phyloP scores from a whole-genome alignment of 2,888 invertebrate genomes.

The Apamea sordens region DNA sequence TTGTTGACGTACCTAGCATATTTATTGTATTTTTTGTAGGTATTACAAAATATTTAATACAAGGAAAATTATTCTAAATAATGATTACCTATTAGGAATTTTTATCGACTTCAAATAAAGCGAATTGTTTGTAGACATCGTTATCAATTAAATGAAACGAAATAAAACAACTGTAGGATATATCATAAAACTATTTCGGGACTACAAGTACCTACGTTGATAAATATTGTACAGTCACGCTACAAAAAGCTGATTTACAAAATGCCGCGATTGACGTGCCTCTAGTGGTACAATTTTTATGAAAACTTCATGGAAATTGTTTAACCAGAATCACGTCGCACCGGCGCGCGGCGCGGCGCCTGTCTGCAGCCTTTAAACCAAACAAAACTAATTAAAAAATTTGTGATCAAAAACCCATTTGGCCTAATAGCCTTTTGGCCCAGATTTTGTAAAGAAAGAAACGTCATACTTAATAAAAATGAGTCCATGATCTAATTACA shows the following conservation, averaged over 20 bases:
- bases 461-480: constrained; percentile 27
- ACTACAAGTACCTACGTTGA: neutral
- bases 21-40: neutral
- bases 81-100: neutral
- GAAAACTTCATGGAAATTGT: neutral
- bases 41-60: neutral
- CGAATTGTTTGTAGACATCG: constrained; percentile 15
- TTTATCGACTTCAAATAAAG: constrained; percentile 22
- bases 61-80: constrained; percentile 25
- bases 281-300: neutral
- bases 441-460: constrained; percentile 17
- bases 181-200: constrained; percentile 23
- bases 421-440: constrained; percentile 10
- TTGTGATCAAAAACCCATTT: neutral
- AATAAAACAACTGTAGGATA: constrained; percentile 29
- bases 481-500: constrained; percentile 47
- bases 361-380: neutral
- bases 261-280: neutral
- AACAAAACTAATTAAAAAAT: neutral
- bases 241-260: constrained; percentile 19
- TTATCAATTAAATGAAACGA: constrained; percentile 30
- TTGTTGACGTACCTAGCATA: neutral
- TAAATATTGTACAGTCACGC: constrained; percentile 35
- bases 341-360: too few relatives aligned
- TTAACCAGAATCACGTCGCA: neutral